These are phyloP conservation scores for Pterois miles DNA, from an alignment of 2,797 vertebrate species.

Conservation along the genomic window DNA sequence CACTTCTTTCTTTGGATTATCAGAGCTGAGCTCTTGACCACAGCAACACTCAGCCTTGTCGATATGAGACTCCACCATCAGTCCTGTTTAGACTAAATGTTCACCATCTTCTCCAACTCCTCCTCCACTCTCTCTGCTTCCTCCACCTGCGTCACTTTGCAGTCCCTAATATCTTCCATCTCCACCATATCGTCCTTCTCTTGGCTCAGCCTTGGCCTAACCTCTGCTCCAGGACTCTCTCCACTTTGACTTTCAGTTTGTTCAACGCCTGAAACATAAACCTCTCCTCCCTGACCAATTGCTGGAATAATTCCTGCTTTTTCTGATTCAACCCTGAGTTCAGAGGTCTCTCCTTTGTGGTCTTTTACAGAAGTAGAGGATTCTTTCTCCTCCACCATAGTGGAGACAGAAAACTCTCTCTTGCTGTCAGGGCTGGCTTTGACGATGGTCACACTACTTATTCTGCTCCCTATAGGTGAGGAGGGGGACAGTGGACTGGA, in stretches of 20 bases:
- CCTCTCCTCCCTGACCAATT: not conserved
- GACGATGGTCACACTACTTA: conserved; percentile 38
- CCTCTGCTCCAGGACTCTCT: not conserved
- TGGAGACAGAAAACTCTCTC: conserved; percentile 72
- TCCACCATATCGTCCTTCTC: conserved; percentile 70
- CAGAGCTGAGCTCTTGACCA: not conserved
- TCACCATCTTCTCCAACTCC: conserved; percentile 16
- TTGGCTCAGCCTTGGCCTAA: conserved; percentile 13
- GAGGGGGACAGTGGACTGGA: conserved; percentile 24
- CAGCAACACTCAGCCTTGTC: not conserved
- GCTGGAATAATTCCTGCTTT: not conserved
- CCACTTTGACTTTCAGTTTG: not conserved
- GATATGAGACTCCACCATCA: conserved; percentile 7
- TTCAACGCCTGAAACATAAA: not conserved
- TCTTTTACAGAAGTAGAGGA: not conserved
- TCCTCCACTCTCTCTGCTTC: conserved; percentile 14
- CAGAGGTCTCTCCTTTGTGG: conserved; percentile 9
- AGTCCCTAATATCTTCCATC: conserved; percentile 74
- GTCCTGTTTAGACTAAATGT: conserved; percentile 28
- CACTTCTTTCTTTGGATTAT: not conserved
- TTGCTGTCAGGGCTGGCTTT: conserved; percentile 64
- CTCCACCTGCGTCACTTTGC: conserved; percentile 61
- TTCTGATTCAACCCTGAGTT: not conserved
- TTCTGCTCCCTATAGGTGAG: conserved; percentile 34
- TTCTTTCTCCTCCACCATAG: conserved; percentile 48